These are phyloP conservation scores for Apis florea DNA, from an alignment of 1,140 invertebrate genomes.

Conservation along the genomic window DNA sequence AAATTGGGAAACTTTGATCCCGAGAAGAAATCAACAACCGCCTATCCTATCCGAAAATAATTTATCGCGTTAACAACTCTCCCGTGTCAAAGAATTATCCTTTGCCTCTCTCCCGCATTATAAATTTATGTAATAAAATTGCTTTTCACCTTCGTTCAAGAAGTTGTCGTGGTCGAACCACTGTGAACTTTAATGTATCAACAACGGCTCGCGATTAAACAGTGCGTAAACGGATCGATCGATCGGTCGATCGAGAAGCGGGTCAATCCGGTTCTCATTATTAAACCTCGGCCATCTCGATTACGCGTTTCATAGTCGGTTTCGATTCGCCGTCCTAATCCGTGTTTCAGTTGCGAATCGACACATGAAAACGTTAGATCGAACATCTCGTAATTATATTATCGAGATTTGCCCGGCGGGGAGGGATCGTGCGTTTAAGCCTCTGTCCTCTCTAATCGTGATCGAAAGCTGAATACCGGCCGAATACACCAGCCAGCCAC, in stretches of 20 bases:
- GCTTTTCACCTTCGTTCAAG: too few relatives aligned
- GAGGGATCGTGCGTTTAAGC: constrained; percentile 29
- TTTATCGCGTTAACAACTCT: too few relatives aligned
- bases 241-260: neutral
- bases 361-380: constrained; percentile 8
- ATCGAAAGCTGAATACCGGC: constrained; percentile 46
- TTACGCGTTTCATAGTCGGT: constrained; percentile 34
- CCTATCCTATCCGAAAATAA: too few relatives aligned
- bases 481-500: constrained; percentile 4
- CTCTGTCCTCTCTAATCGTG: constrained; percentile 48
- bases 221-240: constrained; percentile 17
- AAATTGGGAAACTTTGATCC: neutral
- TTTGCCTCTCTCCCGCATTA: too few relatives aligned
- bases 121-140: too few relatives aligned
- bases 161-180: too few relatives aligned
- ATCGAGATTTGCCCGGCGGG: constrained; percentile 34
- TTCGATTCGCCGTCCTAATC: constrained; percentile 10
- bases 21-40: neutral
- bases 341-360: constrained; percentile 15
- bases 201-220: neutral
- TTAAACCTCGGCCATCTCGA: constrained; percentile 23
- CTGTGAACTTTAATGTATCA: too few relatives aligned
- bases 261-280: constrained; percentile 35
- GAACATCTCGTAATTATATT: constrained; percentile 56
- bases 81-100: too few relatives aligned